These are phyloP conservation scores for Xenops minutus DNA, from an alignment of 2,797 vertebrate genomes.

Conservation along the genomic window DNA sequence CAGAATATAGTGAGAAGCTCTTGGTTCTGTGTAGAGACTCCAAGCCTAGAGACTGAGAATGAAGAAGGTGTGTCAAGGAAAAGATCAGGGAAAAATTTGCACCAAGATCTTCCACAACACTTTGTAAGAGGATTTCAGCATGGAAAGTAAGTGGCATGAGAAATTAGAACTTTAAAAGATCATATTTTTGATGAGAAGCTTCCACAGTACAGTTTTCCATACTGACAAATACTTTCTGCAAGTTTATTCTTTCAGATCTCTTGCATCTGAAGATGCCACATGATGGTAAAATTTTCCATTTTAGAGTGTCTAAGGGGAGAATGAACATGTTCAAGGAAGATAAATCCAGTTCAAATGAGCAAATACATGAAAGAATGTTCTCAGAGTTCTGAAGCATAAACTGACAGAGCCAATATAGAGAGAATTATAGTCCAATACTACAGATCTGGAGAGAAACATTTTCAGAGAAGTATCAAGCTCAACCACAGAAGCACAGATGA, in stretches of 20 bases:
- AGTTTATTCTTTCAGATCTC: background rate
- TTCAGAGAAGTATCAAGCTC: background rate
- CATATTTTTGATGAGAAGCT: background rate
- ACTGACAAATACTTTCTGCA: background rate
- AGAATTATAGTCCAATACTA: background rate
- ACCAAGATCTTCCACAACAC: background rate
- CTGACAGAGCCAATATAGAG: background rate
- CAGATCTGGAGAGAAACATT: background rate
- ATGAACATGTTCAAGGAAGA: background rate
- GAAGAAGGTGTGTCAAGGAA: background rate
- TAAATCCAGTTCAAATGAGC: background rate
- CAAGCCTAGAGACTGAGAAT: background rate
- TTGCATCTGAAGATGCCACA: background rate
- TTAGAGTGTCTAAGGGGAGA: background rate
- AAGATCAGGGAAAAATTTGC: background rate
- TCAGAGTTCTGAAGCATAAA: background rate
- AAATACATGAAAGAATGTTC: background rate
- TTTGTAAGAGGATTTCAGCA: background rate
- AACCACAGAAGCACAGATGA: background rate
- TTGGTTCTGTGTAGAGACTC: background rate
- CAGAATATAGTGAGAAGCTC: background rate
- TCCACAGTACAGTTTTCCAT: background rate
- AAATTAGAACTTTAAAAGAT: background rate
- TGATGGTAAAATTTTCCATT: background rate
- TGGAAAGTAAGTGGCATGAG: background rate